These are phyloP conservation scores for Seriola quinqueradiata DNA, from an alignment of 2,113 vertebrate species.

Conservation along the genomic window DNA sequence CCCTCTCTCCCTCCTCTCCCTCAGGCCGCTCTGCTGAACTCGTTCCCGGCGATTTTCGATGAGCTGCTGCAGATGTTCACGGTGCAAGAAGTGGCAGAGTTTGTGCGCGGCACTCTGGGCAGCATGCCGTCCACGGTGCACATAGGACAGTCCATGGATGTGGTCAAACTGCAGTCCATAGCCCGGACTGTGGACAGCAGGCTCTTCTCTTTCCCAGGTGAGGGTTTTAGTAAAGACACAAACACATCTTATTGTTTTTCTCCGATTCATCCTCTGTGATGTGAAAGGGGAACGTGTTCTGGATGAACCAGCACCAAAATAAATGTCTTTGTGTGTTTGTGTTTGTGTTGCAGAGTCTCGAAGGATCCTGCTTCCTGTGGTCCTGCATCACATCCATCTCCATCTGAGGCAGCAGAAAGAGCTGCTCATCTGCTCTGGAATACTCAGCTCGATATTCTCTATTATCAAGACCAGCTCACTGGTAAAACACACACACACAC, in stretches of 20 bases:
- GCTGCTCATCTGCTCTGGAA: slow-evolving; percentile 96
- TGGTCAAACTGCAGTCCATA: slow-evolving; percentile 96
- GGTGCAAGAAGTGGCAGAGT: slow-evolving; percentile 96
- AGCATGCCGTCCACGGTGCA: slow-evolving; percentile 97
- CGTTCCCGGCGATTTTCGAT: slow-evolving; percentile 96
- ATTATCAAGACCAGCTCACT: slow-evolving; percentile 90
- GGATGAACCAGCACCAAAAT: not conserved
- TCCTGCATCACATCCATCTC: slow-evolving; percentile 98
- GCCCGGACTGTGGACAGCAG: slow-evolving; percentile 96
- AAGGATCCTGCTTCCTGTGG: slow-evolving; percentile 94
- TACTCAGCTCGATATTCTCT: slow-evolving; percentile 98
- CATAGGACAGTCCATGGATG: slow-evolving; percentile 96
- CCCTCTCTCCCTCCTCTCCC: not conserved
- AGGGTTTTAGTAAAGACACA: not conserved
- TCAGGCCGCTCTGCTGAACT: slow-evolving; percentile 95
- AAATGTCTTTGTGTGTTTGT: not conserved
- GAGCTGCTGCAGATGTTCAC: slow-evolving; percentile 99
- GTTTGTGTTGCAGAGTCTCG: slow-evolving; percentile 90
- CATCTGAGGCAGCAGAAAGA: slow-evolving; percentile 98
- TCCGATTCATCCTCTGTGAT: not conserved
- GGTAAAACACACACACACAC: slow-evolving; percentile 73
- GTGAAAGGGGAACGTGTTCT: not conserved
- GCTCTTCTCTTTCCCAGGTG: slow-evolving; percentile 97
- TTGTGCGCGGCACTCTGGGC: slow-evolving; percentile 94
- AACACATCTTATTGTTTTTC: not conserved